phyloP scores from a whole-genome alignment of 2,113 vertebrate genomes.

The Noctilio leporinus region DNA sequence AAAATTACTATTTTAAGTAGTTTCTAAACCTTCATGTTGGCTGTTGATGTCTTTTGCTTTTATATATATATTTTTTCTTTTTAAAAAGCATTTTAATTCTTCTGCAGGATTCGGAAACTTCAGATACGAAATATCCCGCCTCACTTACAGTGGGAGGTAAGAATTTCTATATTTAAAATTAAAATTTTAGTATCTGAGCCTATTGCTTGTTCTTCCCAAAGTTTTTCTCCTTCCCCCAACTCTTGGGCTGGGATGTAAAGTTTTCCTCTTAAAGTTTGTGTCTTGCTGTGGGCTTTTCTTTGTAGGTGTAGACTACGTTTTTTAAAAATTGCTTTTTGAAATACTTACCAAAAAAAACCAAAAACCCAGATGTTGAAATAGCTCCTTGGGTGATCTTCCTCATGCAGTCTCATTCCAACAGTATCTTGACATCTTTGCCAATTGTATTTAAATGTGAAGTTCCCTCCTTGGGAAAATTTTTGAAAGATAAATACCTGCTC shows the following conservation, averaged over 20 bases:
- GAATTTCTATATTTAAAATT: slow-evolving; percentile 62
- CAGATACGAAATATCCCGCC: slow-evolving; percentile 97
- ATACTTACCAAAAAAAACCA: background rate
- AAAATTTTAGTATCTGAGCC: background rate
- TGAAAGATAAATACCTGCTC: background rate
- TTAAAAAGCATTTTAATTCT: slow-evolving; percentile 61
- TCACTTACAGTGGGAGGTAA: slow-evolving; percentile 97
- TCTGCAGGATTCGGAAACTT: slow-evolving; percentile 93
- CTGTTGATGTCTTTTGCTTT: slow-evolving; percentile 26
- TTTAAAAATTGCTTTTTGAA: slow-evolving; percentile 9
- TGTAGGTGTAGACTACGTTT: background rate
- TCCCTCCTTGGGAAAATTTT: background rate
- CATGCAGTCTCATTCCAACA: background rate
- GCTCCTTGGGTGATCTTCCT: background rate
- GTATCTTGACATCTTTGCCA: background rate
- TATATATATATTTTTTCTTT: slow-evolving; percentile 7
- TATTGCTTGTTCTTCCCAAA: background rate
- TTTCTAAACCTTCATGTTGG: slow-evolving; percentile 13
- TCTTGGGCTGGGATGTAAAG: background rate
- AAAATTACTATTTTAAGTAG: background rate
- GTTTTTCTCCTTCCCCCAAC: background rate
- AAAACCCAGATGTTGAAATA: background rate
- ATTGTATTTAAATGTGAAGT: background rate
- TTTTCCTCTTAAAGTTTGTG: background rate
- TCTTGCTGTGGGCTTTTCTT: slow-evolving; percentile 6